These are phyloP conservation scores for Fistularia tabacaria DNA, from an alignment of 2,797 vertebrate genomes.

Conservation along the genomic window DNA sequence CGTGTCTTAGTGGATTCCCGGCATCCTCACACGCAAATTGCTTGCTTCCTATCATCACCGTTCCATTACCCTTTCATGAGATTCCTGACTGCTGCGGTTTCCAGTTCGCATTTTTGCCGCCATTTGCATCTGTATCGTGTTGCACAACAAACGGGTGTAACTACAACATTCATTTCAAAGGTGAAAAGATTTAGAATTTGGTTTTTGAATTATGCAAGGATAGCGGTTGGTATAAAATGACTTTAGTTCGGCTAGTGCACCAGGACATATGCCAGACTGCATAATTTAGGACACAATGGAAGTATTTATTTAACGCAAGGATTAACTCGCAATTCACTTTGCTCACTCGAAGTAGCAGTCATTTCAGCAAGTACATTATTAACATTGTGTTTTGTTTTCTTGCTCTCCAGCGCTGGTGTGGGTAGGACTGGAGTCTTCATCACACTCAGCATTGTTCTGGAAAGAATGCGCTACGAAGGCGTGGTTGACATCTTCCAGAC, in stretches of 20 bases:
- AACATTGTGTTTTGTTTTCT: not conserved
- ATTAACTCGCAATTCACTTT: not conserved
- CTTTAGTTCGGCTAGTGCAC: not conserved
- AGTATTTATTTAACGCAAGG: too few relatives aligned
- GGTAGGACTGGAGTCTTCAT: conserved; percentile 96
- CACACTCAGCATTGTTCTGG: conserved; percentile 95
- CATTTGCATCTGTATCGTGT: too few relatives aligned
- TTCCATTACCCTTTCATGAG: conserved; percentile 2
- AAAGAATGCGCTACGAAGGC: conserved; percentile 96
- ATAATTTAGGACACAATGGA: too few relatives aligned
- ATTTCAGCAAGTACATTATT: too few relatives aligned
- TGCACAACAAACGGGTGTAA: too few relatives aligned
- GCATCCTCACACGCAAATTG: conserved; percentile 31
- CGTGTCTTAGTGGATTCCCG: conserved; percentile 35
- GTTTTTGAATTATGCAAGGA: not conserved
- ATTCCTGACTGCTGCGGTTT: conserved; percentile 13
- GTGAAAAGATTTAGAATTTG: not conserved
- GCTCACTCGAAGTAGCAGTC: too few relatives aligned
- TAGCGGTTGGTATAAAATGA: not conserved
- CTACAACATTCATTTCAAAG: not conserved
- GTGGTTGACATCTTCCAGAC: conserved; percentile 99
- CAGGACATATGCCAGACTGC: too few relatives aligned
- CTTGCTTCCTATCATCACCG: conserved; percentile 7
- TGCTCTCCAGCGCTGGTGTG: conserved; percentile 84
- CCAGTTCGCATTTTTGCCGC: not conserved